These are phyloP conservation scores for Octopus bimaculoides DNA, from an alignment of 1,140 invertebrate species.

Conservation along the genomic window DNA sequence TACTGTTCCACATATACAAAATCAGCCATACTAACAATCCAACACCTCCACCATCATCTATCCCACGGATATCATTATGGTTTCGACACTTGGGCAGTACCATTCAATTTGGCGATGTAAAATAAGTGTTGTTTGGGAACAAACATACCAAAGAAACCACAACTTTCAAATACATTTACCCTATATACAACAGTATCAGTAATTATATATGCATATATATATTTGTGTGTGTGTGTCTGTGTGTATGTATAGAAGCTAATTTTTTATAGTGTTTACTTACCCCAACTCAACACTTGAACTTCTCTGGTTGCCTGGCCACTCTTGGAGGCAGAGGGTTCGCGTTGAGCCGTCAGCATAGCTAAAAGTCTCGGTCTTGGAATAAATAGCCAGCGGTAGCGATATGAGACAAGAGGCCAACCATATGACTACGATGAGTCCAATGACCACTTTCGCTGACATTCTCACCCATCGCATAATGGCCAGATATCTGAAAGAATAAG, in stretches of 20 bases:
- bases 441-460: conserved; percentile 75
- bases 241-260: not conserved
- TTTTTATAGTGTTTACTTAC: not conserved
- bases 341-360: conserved; percentile 60
- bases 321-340: conserved; percentile 69
- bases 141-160: no score
- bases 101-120: no score
- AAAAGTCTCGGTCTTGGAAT: conserved; percentile 72
- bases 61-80: no score
- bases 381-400: conserved; percentile 78
- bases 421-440: conserved; percentile 74
- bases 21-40: no score
- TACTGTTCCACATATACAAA: no score
- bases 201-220: no score
- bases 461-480: conserved; percentile 84
- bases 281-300: not conserved
- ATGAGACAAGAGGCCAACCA: conserved; percentile 78
- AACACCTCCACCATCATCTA: no score
- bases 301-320: conserved; percentile 73
- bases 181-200: no score
- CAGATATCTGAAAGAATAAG: conserved; percentile 70
- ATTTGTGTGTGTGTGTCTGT: no score
- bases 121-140: no score
- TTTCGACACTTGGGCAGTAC: no score
- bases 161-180: no score